Evolutionary conservation across 2,113 vertebrate genomes (phyloP).

Genomic region (Peromyscus leucopus): DNA sequence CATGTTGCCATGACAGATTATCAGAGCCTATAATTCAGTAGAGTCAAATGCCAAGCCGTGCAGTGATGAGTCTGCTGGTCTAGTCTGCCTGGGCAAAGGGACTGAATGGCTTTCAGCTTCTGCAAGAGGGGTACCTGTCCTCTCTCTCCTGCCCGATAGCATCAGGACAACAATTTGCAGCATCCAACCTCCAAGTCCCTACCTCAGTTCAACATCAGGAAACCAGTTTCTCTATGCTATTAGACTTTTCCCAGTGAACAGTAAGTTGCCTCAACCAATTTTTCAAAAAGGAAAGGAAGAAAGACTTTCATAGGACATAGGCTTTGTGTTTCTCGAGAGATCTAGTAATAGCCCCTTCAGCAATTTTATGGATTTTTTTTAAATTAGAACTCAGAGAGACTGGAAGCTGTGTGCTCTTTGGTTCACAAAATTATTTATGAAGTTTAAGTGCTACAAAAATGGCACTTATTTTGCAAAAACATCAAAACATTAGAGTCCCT

Average conservation of each 20-base stretch:
- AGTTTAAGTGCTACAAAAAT: conserved; percentile 58
- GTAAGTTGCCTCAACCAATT: not conserved
- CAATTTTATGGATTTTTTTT: conserved; percentile 38
- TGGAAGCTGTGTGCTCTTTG: conserved; percentile 30
- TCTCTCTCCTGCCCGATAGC: not conserved
- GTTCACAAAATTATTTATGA: not conserved
- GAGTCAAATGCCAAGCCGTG: conserved; percentile 35
- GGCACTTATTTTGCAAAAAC: conserved; percentile 58
- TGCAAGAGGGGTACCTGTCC: not conserved
- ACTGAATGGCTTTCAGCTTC: not conserved
- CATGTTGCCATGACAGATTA: conserved; percentile 61
- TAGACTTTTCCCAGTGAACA: not conserved
- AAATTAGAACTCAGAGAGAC: conserved; percentile 49
- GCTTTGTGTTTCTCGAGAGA: conserved; percentile 47
- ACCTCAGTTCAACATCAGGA: not conserved
- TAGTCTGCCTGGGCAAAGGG: not conserved
- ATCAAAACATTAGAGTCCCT: conserved; percentile 33
- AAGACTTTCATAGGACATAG: conserved; percentile 33
- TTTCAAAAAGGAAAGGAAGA: conserved; percentile 22
- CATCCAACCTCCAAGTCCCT: not conserved
- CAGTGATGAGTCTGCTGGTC: not conserved
- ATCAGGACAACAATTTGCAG: not conserved
- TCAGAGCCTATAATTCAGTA: conserved; percentile 62
- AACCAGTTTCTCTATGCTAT: conserved; percentile 1
- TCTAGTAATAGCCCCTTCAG: conserved; percentile 34